Evolutionary conservation across 53 echinoderm and acorn worm species (phyloP), one percentile per base, ranked within the genome.

Genomic region (Echinarachnius parma): DNA sequence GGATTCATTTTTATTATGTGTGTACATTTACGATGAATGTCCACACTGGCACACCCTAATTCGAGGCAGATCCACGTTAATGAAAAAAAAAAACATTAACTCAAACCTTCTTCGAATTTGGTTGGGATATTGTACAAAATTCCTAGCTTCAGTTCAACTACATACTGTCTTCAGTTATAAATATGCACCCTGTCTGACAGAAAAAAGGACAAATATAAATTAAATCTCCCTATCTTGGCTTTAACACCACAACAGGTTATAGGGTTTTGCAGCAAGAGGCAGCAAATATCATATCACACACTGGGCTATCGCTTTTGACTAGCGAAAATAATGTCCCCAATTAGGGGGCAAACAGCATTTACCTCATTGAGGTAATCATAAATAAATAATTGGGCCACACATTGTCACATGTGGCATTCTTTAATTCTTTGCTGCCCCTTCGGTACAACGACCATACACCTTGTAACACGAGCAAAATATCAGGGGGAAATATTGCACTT

Each of bases 401-500:
- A 14, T 25, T 65, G 9, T 65, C 7, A n/a, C 7, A 39, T 39
- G 39, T 39, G 39, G 25, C 44, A 65, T 65, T 29, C 63, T 39
- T 45, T 46, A 47, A 65, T 65, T 46, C 65, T 47, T 47, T 29
- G 47, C 65, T 65, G 65, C 65, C 65, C 65, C 65, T 28, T 65
- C 24, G 25, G 39, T n/a, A 65, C 15, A 19, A 65, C 62, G 36
- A 34, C 28, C 28, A 48, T 19, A 68, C 52, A 68, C 52, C 68
- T 32, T 32, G 21, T 33, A 52, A 32, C 49, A 68, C 55, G 36
- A 57, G 42, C 28, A 27, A n/a, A n/a, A n/a, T n/a, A n/a, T n/a
- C n/a, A n/a, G n/a, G n/a, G 57, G 74, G 74, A 57, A 72, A 72
- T 72, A 72, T 72, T 72, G 74, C 74, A 72, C 74, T 72, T 72